A percentile compares a stretch with the other conserved stretches of the same genome.
Evolutionary conservation across 2,797 vertebrate species (phyloP).

Genomic region (Sebastes minor): DNA sequence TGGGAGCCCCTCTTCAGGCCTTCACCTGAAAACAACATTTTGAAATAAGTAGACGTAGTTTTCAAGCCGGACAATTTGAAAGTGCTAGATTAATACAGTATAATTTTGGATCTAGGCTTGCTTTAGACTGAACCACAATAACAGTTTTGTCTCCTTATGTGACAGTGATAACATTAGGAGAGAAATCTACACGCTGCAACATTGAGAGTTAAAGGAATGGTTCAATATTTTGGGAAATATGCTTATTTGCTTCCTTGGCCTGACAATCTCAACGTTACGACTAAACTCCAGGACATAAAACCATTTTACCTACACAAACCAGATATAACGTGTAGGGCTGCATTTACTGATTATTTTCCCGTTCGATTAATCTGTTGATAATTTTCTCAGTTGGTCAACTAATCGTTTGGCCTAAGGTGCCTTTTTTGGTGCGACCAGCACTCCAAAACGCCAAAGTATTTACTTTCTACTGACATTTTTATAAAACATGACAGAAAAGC

Average conservation of each 20-base stretch:
- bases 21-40: constrained; percentile 72
- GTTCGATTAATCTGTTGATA: no score
- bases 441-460: background rate
- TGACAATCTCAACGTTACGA: background rate
- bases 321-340: no score
- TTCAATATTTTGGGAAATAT: background rate
- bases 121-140: background rate
- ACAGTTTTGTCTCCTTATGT: background rate
- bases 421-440: background rate
- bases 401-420: no score
- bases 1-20: constrained; percentile 77
- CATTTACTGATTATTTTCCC: no score
- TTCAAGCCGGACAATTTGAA: background rate
- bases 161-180: background rate
- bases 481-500: background rate
- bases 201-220: background rate
- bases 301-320: no score
- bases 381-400: no score
- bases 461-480: background rate
- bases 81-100: background rate
- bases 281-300: no score
- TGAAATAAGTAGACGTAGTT: background rate
- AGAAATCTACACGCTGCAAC: background rate
- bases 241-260: no score
- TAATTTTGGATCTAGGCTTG: background rate